Base-by-base conservation (phyloP, 2,797 vertebrate species). In the Enteromius paludinosus region DNA sequence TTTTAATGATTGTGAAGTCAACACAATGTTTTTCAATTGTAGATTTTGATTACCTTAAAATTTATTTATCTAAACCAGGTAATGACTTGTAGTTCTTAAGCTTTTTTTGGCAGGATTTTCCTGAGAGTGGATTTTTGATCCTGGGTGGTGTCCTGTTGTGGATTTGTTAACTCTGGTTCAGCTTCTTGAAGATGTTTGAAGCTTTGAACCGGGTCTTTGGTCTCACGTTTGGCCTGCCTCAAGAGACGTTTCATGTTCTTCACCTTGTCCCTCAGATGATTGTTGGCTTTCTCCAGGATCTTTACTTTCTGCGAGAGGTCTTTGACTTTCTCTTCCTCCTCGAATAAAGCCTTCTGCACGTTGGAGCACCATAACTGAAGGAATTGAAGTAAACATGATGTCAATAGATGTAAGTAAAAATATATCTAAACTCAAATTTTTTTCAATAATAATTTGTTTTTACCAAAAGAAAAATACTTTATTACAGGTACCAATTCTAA, bases 181-280 rank as follows among this genome's bases (percentile, higher is more conserved):
- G 94, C 87, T 47, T 93, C 90, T 0, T 94, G 92, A 5, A 94
- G 88, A 86, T 94, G 92, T 81, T 96, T 96, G 77, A 94, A 90
- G 86, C 85, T 90, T 45, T 93, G 89, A 62, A 90, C 92, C 72
- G 94, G 94, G 33, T 94, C 93, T 82, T 95, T 89, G 54, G 86
- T 91, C 64, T 93, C 95, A 0, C 93, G 92, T 18, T 94, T 95
- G 77, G 93, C 94, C 89, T 95, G 94, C 28, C 95, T 93, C 38
- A 96, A 89, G 83, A 93, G 92, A 43, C 96, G 94, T 62, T 96
- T 96, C 90, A 96, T 93, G 87, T 91, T 96, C 92, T 95, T 96
- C 87, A 96, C 96, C 88, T 95, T 95, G 85, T 96, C 95, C 80
- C 89, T 90, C 88, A 96, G 93, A 89, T 96, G 95, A 71, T 93